Evolutionary conservation across 2,797 vertebrate genomes (phyloP), one percentile per base, ranked within the genome.

Genomic region (Lepus townsendii): DNA sequence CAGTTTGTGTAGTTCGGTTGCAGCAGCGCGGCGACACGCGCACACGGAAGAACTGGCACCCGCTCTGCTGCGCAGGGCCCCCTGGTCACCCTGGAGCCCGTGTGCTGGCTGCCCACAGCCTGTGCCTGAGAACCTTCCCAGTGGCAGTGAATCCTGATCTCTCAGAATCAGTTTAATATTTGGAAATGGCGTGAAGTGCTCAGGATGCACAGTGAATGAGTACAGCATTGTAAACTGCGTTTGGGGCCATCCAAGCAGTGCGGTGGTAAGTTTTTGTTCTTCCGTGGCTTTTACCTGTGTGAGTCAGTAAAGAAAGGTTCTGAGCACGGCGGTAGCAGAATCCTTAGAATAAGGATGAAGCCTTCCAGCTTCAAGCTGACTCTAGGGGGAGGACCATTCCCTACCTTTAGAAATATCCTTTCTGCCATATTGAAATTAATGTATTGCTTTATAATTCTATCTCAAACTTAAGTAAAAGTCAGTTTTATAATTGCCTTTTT

Each of bases 401-500:
- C 42, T 47, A 47, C 22, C 35, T 24, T 87, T 60, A 84, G 47
- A 85, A 5, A 20, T 60, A 60, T 42, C 10, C 22, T 95, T 80
- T 82, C 38, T 77, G 54, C 47, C 80, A 1, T 68, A 35, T 52
- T 57, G 2, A 65, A 88, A 76, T 84, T 83, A 88, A n/a, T 75
- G 26, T 38, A 52, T 76, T 86, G 19, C 62, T 95, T 60, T 93
- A 73, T 80, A 65, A 87, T 87, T 52, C 71, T 14, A 52, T 77
- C 60, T 96, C 73, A 78, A 89, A 96, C 17, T 26, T 73, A 68
- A 73, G 47, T 90, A 87, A 94, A 94, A 95, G 54, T 75, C 60
- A 27, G 42, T 65, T 54, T 80, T 83, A 30, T 82, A 35, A 66
- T 71, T 89, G 54, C 27, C 47, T 26, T 52, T 65, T 52, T 77